phyloP scores from a whole-genome alignment of 1,140 invertebrate species.

The Drosophila triauraria region DNA sequence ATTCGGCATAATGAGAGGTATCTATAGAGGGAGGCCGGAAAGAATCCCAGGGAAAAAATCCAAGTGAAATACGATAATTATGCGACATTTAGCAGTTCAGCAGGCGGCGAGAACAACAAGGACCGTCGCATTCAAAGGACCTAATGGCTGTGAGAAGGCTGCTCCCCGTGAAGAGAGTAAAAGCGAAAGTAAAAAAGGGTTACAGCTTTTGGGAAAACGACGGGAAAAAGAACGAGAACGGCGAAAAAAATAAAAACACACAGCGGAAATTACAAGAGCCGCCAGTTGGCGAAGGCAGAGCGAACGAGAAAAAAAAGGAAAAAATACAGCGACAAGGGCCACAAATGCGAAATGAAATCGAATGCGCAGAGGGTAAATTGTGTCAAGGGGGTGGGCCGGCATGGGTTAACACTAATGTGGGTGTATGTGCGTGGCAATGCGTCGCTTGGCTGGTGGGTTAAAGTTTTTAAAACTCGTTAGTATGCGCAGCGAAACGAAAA shows the following conservation, averaged over 20 bases:
- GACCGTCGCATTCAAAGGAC: constrained; percentile 56
- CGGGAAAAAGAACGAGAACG: constrained; percentile 17
- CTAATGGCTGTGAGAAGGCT: constrained; percentile 63
- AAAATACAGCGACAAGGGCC: constrained; percentile 44
- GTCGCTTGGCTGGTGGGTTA: constrained; percentile 44
- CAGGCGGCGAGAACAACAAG: constrained; percentile 51
- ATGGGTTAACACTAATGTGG: constrained; percentile 63
- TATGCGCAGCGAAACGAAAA: constrained; percentile 81
- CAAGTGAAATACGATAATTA: constrained; percentile 80
- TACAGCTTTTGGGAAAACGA: constrained; percentile 31
- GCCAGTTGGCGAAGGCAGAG: constrained; percentile 69
- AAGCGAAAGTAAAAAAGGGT: constrained; percentile 73
- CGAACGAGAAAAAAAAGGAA: constrained; percentile 22
- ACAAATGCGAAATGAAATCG: constrained; percentile 80
- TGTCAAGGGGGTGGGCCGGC: constrained; percentile 42
- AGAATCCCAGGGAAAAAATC: constrained; percentile 27
- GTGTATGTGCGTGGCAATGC: constrained; percentile 34
- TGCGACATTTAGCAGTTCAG: constrained; percentile 82
- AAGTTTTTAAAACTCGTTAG: constrained; percentile 75
- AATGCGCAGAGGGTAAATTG: constrained; percentile 60
- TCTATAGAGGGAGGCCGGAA: constrained; percentile 20
- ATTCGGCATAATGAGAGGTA: constrained; percentile 71
- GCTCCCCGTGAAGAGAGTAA: constrained; percentile 31
- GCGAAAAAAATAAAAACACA: constrained; percentile 38
- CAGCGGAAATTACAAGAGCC: constrained; percentile 78